Evolutionary conservation across 2,888 invertebrate genomes (phyloP), one percentile per base, ranked within the genome.

Genomic region (Amorpha juglandis): DNA sequence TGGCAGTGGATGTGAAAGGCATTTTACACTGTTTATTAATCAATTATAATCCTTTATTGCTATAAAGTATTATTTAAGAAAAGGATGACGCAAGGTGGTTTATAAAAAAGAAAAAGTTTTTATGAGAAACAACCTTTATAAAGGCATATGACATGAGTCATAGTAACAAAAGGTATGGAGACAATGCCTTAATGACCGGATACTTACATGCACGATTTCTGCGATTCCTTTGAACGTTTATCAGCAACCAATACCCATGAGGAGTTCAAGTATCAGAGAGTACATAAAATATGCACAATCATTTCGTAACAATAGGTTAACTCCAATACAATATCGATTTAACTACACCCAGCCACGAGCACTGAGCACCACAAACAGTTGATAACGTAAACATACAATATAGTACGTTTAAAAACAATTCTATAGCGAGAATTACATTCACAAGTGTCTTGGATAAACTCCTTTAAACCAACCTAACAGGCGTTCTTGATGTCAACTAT

Each of bases 271-370:
- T 81, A 78, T 86, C 83, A 83, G 76, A 77, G 77, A 69, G 71
- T 74, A 81, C 77, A 80, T 79, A 74, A 81, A 88, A 82, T 83
- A 81, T 86, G 86, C 86, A 87, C 83, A 84, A 78, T 90, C 88
- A 91, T 90, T 88, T 86, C 82, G 86, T 81, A 78, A 85, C 78
- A 86, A 83, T 81, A 80, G 78, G 80, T 78, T 81, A 79, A 77
- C 78, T 78, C 74, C 74, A 73, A 75, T 79, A 78, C 70, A 80
- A 78, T 87, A 87, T 88, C 83, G 86, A 88, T 87, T 87, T 74
- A 84, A 84, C 77, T 82, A 70, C 76, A 80, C 70, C 74, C 73
- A 77, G 72, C 71, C 77, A 81, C 81, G 79, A 82, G 82, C 78
- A 80, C 74, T 81, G 71, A 81, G 73, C 72, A 79, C 78, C 67